Percentiles rank a stretch among this genome's conserved stretches.
Conservation (phyloP, 2,888 invertebrate genomes). For the Lepetodrilus schrolli region DNA sequence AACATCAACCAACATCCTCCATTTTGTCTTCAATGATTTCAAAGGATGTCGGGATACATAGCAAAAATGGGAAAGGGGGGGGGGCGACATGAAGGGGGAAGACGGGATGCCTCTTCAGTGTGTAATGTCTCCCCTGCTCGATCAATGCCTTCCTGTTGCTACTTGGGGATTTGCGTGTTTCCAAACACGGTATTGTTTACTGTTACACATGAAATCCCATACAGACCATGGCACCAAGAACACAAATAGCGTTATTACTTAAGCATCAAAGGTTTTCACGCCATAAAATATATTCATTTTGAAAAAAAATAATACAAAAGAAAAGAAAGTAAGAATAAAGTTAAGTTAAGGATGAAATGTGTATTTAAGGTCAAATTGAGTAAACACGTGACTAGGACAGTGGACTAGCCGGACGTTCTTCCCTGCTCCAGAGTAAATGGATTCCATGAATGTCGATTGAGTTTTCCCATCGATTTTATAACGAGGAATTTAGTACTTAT, state of each 20-base stretch:
- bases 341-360: not conserved
- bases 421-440: too few relatives aligned
- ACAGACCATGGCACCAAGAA: not conserved
- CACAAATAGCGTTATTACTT: too few relatives aligned
- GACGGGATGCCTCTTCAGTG: conserved; percentile 20
- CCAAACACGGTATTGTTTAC: conserved; percentile 32
- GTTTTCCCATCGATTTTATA: too few relatives aligned
- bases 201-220: conserved; percentile 3
- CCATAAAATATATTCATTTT: too few relatives aligned
- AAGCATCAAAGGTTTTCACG: too few relatives aligned
- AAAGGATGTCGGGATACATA: conserved; percentile 17
- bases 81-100: not conserved
- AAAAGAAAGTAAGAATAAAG: too few relatives aligned
- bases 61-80: not conserved
- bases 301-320: too few relatives aligned
- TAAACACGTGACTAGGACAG: not conserved
- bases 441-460: too few relatives aligned
- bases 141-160: conserved; percentile 38
- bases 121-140: conserved; percentile 24
- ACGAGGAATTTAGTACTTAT: not conserved
- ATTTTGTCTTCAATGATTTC: not conserved
- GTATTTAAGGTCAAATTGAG: not conserved
- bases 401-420: too few relatives aligned
- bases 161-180: conserved; percentile 27
- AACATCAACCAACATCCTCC: not conserved